Conservation (phyloP, 2,797 vertebrate species). For the Takifugu ocellatus region DNA sequence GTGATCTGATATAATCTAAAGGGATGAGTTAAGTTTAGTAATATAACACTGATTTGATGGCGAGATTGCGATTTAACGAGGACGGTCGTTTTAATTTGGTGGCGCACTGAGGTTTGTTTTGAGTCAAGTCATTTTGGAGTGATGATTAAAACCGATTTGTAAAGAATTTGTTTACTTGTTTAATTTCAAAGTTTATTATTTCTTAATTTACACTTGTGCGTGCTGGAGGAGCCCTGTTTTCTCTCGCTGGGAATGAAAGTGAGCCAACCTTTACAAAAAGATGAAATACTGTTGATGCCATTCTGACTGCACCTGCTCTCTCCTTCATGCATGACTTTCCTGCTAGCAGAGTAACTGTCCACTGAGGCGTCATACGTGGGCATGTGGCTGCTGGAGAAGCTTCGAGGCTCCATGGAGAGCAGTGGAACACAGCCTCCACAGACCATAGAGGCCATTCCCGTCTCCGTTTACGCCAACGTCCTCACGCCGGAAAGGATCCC, state of each 20-base stretch:
- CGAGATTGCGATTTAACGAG: neutral
- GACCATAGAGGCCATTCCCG: slow-evolving; percentile 67
- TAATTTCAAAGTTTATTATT: too few relatives aligned
- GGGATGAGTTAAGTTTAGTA: slow-evolving; percentile 26
- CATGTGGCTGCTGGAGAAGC: slow-evolving; percentile 75
- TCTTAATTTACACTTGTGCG: too few relatives aligned
- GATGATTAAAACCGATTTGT: too few relatives aligned
- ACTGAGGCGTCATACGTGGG: slow-evolving; percentile 41
- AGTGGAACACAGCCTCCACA: slow-evolving; percentile 52
- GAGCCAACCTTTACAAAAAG: neutral
- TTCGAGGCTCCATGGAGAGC: slow-evolving; percentile 66
- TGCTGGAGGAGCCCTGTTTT: too few relatives aligned
- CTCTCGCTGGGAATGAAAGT: too few relatives aligned
- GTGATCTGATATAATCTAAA: neutral
- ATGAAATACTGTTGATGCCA: too few relatives aligned
- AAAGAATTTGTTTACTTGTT: too few relatives aligned
- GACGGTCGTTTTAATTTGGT: neutral
- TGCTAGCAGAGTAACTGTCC: slow-evolving; percentile 32
- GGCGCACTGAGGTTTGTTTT: neutral
- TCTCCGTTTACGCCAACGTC: slow-evolving; percentile 88
- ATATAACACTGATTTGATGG: slow-evolving; percentile 3
- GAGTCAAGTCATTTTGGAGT: neutral
- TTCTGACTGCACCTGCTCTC: neutral
- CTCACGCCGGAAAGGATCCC: slow-evolving; percentile 96
- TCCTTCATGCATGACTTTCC: slow-evolving; percentile 20